These are phyloP conservation scores for Brachyopa scutellaris DNA, from an alignment of 2,888 invertebrate genomes.

Conservation along the genomic window DNA sequence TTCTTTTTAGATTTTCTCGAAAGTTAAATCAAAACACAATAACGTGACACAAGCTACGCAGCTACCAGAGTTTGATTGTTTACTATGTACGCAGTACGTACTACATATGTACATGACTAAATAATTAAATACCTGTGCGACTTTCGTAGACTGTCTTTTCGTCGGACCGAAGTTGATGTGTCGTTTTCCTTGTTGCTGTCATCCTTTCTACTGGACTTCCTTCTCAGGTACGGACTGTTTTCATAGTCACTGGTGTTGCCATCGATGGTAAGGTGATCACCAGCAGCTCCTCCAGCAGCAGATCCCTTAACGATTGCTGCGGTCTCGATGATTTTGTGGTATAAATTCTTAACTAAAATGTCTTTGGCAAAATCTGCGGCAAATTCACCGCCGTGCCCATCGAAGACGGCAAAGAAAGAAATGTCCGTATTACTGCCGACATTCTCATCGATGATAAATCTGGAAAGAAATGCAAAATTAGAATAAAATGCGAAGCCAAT, in stretches of 20 bases:
- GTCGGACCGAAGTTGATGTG: slow-evolving; percentile 74
- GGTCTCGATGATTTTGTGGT: slow-evolving; percentile 89
- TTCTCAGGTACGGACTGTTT: slow-evolving; percentile 78
- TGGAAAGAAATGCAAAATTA: slow-evolving; percentile 61
- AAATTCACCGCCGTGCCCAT: slow-evolving; percentile 97
- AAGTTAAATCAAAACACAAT: slow-evolving; percentile 10
- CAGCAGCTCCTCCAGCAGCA: slow-evolving; percentile 56
- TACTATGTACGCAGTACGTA: neutral
- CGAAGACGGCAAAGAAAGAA: slow-evolving; percentile 95
- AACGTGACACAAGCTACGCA: neutral
- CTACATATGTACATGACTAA: neutral
- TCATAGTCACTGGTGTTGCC: slow-evolving; percentile 76
- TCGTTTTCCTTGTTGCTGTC: slow-evolving; percentile 79
- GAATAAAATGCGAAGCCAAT: neutral
- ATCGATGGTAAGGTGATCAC: slow-evolving; percentile 52
- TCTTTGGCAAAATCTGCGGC: slow-evolving; percentile 96
- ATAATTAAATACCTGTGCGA: slow-evolving; percentile 75
- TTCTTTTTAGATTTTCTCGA: neutral
- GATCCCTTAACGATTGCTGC: slow-evolving; percentile 82
- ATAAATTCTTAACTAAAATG: slow-evolving; percentile 91
- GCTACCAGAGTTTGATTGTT: neutral
- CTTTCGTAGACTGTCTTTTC: slow-evolving; percentile 80
- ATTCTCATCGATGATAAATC: slow-evolving; percentile 92
- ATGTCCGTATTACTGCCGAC: slow-evolving; percentile 90
- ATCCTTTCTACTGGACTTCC: slow-evolving; percentile 77